Base-by-base conservation (phyloP, 2,113 vertebrate species). In the Dermatemys mawii region DNA sequence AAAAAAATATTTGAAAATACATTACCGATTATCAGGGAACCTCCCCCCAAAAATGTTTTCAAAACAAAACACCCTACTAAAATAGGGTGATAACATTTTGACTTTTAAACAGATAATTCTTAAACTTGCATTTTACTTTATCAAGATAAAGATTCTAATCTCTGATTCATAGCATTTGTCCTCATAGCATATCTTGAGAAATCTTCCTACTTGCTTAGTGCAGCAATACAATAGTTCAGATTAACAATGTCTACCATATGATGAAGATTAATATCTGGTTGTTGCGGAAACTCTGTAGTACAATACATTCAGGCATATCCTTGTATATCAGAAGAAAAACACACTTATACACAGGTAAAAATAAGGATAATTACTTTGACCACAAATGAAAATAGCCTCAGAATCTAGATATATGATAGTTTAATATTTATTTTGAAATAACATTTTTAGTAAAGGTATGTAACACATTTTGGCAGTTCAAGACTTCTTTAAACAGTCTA, bases 171-270 rank as follows among this genome's bases (percentile, higher is more conserved):
- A 87, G 46, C 5, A 57, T 81, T 87, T 89, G 32, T 38, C 54
- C 89, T 86, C 53, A 79, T 46, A 49, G 11, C 21, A 41, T 21
- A 92, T 44, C 51, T 81, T 63, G 86, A 22, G 46, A 14, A 87
- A 95, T 83, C n/a, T 60, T 49, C 67, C 60, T 3, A 49, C 27
- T 75, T 79, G 49, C 83, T 79, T n/a, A 93, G 84, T 2, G 32
- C 32, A 90, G 46, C 41, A 89, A 46, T 67, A 57, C 55, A 87
- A 24, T 14, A 84, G 75, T 35, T 75, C 51, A 24, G 5, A 6
- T 35, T 21, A 57, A 79, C 63, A 63, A 44, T 5, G 63, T 26
- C 81, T 16, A 8, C 6, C 0, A 12, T 3, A 53, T 38, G 17
- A 6, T 76, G 60, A 50, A 93, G 63, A 57, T 51, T 51, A 46